A percentile compares a stretch with the other conserved stretches of the same genome.
Conservation (phyloP, 2,888 invertebrate genomes). For the Eumerus sabulonum region DNA sequence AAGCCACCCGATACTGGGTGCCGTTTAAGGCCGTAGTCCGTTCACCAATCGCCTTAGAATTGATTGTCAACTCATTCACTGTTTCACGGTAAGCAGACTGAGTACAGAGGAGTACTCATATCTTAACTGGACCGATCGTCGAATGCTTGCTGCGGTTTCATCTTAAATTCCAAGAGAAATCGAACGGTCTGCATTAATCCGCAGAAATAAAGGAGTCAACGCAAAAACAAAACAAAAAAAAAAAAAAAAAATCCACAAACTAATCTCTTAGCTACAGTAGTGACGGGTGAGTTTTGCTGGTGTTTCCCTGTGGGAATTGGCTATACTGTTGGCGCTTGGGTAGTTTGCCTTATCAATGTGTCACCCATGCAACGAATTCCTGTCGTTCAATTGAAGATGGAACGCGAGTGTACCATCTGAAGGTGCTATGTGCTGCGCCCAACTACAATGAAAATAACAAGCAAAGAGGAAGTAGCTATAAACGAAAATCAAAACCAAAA, state of each 20-base stretch:
- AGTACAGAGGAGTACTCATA: not conserved
- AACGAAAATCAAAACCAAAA: slow-evolving; percentile 19
- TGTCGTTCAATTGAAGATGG: slow-evolving; percentile 53
- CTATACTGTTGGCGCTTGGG: slow-evolving; percentile 52
- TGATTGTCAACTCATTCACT: slow-evolving; percentile 57
- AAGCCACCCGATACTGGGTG: slow-evolving; percentile 55
- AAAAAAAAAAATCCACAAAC: slow-evolving; percentile 26
- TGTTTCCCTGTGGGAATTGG: slow-evolving; percentile 34
- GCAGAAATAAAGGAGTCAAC: no score
- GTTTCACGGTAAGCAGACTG: no score
- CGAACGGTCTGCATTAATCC: slow-evolving; percentile 52
- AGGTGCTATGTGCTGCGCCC: no score
- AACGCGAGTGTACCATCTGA: slow-evolving; percentile 45
- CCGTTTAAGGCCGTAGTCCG: slow-evolving; percentile 47
- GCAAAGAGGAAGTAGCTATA: slow-evolving; percentile 7
- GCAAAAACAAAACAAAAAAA: slow-evolving; percentile 3
- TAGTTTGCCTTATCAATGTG: slow-evolving; percentile 60
- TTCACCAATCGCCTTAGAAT: slow-evolving; percentile 50
- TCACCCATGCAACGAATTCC: slow-evolving; percentile 58
- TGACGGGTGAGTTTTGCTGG: slow-evolving; percentile 14
- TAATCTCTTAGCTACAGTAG: slow-evolving; percentile 24
- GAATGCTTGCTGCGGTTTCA: slow-evolving; percentile 17
- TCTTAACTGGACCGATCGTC: not conserved
- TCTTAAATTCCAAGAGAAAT: slow-evolving; percentile 46
- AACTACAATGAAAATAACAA: not conserved